Conservation (phyloP, 2,888 invertebrate species). For the Eristalis intricaria region DNA sequence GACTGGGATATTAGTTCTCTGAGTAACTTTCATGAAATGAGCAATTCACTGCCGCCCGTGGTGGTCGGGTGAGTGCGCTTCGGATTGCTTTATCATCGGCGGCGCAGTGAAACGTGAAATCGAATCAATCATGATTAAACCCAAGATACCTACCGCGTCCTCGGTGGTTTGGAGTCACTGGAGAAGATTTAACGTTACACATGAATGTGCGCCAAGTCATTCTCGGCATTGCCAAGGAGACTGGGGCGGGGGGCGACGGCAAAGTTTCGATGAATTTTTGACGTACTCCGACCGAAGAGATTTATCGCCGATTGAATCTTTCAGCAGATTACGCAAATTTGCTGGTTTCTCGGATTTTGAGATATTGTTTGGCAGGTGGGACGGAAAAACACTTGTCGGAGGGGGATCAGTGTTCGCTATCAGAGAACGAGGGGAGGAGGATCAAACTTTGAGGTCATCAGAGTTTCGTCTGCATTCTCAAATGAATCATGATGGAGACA, state of each 20-base stretch:
- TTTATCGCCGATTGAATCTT: not conserved
- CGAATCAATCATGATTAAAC: not conserved
- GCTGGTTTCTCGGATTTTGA: not conserved
- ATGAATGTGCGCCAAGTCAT: not conserved
- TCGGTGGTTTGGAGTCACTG: not conserved
- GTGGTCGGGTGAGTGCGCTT: not conserved
- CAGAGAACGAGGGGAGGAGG: no score
- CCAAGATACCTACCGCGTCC: not conserved
- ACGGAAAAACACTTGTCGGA: not conserved
- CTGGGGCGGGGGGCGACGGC: not conserved
- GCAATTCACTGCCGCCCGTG: not conserved
- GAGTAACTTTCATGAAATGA: conserved; percentile 4
- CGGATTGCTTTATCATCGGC: not conserved
- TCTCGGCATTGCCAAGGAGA: not conserved
- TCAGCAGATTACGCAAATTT: not conserved
- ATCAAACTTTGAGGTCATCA: no score
- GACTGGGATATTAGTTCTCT: not conserved
- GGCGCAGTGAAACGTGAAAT: not conserved
- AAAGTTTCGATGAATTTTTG: not conserved
- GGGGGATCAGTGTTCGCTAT: not conserved
- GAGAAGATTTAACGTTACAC: not conserved
- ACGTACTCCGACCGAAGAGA: not conserved
- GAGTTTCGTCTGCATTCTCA: no score
- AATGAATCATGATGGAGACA: no score
- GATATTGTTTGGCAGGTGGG: not conserved